phyloP scores from a whole-genome alignment of 2,113 vertebrate species.

The Microcebus jonahi region DNA sequence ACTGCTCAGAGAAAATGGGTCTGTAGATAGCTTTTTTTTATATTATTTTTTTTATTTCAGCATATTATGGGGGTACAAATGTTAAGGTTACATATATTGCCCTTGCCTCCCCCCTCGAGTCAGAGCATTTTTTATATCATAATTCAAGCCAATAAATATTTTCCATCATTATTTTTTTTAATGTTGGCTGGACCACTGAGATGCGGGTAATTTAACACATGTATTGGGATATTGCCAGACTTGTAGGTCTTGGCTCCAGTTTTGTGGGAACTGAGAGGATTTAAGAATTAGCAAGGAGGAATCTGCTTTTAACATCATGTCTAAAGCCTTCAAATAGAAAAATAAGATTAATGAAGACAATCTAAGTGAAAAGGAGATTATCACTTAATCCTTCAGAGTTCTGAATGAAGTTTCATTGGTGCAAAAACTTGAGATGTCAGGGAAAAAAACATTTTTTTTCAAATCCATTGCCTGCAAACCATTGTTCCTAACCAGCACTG shows the following conservation, averaged over 20 bases:
- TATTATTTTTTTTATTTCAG: too few relatives aligned
- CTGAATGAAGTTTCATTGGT: neutral
- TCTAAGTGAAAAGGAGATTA: neutral
- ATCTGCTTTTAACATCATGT: neutral
- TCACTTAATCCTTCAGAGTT: neutral
- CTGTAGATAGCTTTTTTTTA: neutral
- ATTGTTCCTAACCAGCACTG: neutral
- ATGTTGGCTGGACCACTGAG: neutral
- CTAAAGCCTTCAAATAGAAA: neutral
- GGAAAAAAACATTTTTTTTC: neutral
- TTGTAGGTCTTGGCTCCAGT: neutral
- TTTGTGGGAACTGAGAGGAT: slow-evolving; percentile 10
- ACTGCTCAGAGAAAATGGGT: neutral
- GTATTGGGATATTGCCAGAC: neutral
- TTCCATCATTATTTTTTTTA: neutral
- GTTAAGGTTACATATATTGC: too few relatives aligned
- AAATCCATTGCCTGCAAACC: neutral
- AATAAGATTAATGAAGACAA: neutral
- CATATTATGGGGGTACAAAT: too few relatives aligned
- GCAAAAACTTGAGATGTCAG: neutral
- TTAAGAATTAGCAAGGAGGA: slow-evolving; percentile 30
- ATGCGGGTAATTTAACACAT: neutral
- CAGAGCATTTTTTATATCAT: neutral
- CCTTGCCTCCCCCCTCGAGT: too few relatives aligned
- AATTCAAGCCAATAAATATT: neutral